phyloP scores from a whole-genome alignment of 2,113 vertebrate species.

The human (Homo sapiens) region GRCh38 chr15:24442501-24443000 shows the following conservation, averaged over 20 bases:
- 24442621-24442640: background rate
- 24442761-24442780: background rate
- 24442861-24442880: background rate
- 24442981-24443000: background rate
- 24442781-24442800: no score
- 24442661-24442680: background rate
- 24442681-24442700: background rate
- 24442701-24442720: background rate
- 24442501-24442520: background rate
- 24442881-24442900: background rate
- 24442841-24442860: no score
- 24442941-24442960: background rate
- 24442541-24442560: background rate
- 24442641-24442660: no score
- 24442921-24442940: background rate
- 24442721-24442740: no score
- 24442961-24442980: background rate
- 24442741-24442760: background rate
- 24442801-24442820: background rate
- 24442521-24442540: background rate
- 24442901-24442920: background rate
- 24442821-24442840: background rate
- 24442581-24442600: no score
- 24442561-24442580: background rate
- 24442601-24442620: no score